Base-by-base conservation (phyloP, 2,888 invertebrate species). In the Prenolepis imparis region DNA sequence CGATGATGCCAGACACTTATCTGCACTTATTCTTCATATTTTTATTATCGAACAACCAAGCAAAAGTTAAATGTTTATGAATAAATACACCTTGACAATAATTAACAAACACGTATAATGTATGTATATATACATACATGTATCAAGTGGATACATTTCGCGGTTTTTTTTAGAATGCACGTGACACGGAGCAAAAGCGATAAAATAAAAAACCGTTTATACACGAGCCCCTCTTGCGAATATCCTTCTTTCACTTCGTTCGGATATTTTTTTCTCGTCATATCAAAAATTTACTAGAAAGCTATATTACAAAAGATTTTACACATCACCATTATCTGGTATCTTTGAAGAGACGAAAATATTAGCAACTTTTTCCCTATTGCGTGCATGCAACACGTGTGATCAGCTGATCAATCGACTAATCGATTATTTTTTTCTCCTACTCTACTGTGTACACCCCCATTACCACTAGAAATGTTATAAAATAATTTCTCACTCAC, bases 171-270 rank as follows among this genome's bases (percentile, higher is more conserved):
- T 55, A 70, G 64, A 66, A 75, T 61, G 44, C 57, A 82, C 44
- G 66, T 39, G 63, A 77, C 66, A 61, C 44, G 68, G 44, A 83
- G 85, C 24, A 72, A 83, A 85, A 87, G 67, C 85, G 89, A 70
- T 74, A 83, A 84, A 84, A 89, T 89, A 86, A 88, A 90, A 90
- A 85, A 84, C n/a, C 89, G 89, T 90, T 90, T 89, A 90, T 89
- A 84, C 87, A 73, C 70, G 75, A 82, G 57, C 75, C 82, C 55
- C 59, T 64, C 78, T 57, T 63, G 78, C 80, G 28, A 48, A 32
- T 57, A 24, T 70, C 18, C 44, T 41, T 73, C n/a, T 18, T 48
- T 83, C 82, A 36, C 32, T 57, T 18, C 15, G 36, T n/a, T 28
- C 15, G 18, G 1, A 52, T 52, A n/a, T n/a, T 39, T 61, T 78